Percentiles rank a stretch among this genome's conserved stretches.
Conservation (phyloP, 2,113 vertebrate species). For the Fregetta grallaria region DNA sequence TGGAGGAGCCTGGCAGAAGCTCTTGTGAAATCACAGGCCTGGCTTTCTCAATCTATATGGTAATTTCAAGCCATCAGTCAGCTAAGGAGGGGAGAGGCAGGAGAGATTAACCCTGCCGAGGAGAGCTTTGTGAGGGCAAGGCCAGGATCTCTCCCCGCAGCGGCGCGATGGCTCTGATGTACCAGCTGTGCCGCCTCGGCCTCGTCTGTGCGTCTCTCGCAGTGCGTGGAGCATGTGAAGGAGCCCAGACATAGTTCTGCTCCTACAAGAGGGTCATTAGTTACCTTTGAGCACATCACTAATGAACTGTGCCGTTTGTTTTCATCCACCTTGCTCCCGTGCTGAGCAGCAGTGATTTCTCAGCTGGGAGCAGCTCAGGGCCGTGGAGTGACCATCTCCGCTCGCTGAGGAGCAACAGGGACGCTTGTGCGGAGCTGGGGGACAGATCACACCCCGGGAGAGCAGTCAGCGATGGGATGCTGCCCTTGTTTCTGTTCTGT, state of each 20-base stretch:
- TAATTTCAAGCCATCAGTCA: not conserved
- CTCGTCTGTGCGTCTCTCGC: fast-evolving
- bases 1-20: not conserved
- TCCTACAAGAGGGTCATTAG: not conserved
- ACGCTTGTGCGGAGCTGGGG: not conserved
- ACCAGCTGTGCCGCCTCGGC: not conserved
- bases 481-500: not conserved
- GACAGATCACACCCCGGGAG: fast-evolving
- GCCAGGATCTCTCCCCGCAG: not conserved
- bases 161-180: not conserved
- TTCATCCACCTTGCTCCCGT: fast-evolving
- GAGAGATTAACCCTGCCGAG: not conserved
- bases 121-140: not conserved
- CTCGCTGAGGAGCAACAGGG: not conserved
- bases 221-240: fast-evolving
- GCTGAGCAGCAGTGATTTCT: not conserved
- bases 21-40: not conserved
- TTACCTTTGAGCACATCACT: not conserved
- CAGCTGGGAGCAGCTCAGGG: not conserved
- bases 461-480: fast-evolving
- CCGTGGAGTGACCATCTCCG: not conserved
- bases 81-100: not conserved
- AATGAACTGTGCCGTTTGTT: fast-evolving
- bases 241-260: no score
- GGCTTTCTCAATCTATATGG: not conserved